A percentile compares a stretch with the other conserved stretches of the same genome.
Evolutionary conservation across 2,797 vertebrate genomes (phyloP).

Genomic region (Parauchenoglanis punctatus): DNA sequence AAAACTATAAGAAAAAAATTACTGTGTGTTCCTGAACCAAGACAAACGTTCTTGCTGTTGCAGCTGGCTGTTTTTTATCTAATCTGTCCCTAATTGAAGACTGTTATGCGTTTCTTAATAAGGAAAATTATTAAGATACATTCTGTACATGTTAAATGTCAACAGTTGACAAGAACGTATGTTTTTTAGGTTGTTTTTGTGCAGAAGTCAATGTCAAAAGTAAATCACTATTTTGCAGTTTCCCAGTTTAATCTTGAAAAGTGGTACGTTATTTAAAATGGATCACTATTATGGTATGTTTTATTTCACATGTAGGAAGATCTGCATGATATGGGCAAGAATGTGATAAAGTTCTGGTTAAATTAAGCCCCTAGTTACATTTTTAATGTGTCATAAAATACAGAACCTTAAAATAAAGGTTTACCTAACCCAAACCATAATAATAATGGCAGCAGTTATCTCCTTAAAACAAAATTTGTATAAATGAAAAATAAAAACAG

Average conservation of each 20-base stretch:
- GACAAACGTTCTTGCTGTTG: not conserved
- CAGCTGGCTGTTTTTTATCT: not conserved
- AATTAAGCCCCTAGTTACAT: not conserved
- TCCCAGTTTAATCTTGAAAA: not conserved
- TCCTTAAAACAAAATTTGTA: too few relatives aligned
- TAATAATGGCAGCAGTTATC: too few relatives aligned
- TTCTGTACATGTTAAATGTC: not conserved
- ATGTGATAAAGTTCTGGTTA: not conserved
- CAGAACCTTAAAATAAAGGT: not conserved
- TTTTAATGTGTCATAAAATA: not conserved
- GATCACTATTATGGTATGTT: not conserved
- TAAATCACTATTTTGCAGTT: not conserved
- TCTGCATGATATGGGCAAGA: not conserved
- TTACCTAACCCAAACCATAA: not conserved
- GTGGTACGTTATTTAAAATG: not conserved
- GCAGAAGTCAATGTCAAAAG: not conserved
- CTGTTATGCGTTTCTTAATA: not conserved
- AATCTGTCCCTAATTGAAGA: not conserved
- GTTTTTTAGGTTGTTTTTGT: not conserved
- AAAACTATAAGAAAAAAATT: not conserved
- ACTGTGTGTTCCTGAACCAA: not conserved
- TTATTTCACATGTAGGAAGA: not conserved
- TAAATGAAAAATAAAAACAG: too few relatives aligned
- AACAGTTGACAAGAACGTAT: not conserved
- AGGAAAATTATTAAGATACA: conserved; percentile 1